Conservation (phyloP, 2,888 invertebrate genomes). For the Nysson spinosus region DNA sequence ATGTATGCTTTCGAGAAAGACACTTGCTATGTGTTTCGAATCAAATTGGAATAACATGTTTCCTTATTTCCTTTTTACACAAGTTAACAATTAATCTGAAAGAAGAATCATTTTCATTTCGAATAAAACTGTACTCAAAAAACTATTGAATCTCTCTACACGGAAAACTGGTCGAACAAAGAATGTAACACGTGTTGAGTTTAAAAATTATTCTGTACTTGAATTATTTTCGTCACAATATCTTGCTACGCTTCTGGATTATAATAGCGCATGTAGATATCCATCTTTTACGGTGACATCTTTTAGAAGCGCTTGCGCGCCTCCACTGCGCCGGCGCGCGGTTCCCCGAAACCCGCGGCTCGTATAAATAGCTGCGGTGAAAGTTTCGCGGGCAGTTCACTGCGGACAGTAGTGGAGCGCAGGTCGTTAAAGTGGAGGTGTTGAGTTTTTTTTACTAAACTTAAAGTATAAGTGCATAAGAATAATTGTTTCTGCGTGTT, state of each 20-base stretch:
- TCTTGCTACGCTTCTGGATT: conserved; percentile 16
- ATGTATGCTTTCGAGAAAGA: too few species aligned
- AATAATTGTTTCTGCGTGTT: conserved; percentile 6
- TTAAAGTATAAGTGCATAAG: neutral
- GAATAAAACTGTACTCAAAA: too few species aligned
- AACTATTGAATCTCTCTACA: too few species aligned
- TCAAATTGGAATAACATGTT: too few species aligned
- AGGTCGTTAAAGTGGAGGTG: neutral
- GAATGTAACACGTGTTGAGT: neutral
- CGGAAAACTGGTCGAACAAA: neutral
- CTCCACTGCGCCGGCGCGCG: conserved; percentile 39
- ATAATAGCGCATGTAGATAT: conserved; percentile 9
- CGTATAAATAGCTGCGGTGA: conserved; percentile 59
- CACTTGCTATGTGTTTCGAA: too few species aligned
- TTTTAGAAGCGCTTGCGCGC: conserved; percentile 5
- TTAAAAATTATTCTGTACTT: neutral
- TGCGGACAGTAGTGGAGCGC: conserved; percentile 21
- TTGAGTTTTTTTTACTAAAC: neutral
- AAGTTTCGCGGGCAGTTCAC: conserved; percentile 55
- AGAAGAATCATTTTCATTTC: too few species aligned
- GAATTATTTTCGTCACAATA: conserved; percentile 7
- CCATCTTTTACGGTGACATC: conserved; percentile 30
- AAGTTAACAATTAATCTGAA: too few species aligned
- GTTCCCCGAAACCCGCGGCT: neutral
- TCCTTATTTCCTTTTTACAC: too few species aligned